Base-by-base conservation (phyloP, 2,888 invertebrate species). In the Allygus modestus region DNA sequence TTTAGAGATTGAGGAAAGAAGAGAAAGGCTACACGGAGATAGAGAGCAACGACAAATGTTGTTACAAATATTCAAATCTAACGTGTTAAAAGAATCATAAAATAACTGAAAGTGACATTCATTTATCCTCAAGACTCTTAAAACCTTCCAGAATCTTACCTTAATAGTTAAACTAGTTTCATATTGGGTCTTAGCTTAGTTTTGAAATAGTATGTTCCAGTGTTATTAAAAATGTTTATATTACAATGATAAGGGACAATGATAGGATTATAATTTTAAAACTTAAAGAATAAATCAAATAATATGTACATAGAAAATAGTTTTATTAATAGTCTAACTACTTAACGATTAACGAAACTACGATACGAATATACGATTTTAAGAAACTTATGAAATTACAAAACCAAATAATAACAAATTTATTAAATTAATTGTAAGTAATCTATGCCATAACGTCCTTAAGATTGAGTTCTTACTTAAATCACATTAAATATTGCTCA, bases 171-270 rank as follows among this genome's bases (percentile, higher is more conserved):
- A 51, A 51, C 7, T 51, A 51, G 51, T 51, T 51, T 51, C 17
- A n/a, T n/a, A 51, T 51, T 51, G 51, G 51, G 51, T 51, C 51
- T 51, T 51, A 11, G 51, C 51, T 51, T 51, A 51, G 51, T 51
- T 51, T 51, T 51, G 51, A 51, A 51, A 51, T 51, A 51, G 51
- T 51, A 51, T 51, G 51, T 51, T 51, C 15, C 51, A 51, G 51
- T 37, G 37, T 51, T 51, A 51, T 51, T 11, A 51, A 51, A 51
- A 11, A 51, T 51, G 51, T 37, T 37, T 37, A 51, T 51, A 51
- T n/a, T 51, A 51, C n/a, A 51, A 51, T 51, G 51, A 51, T 37
- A 37, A 37, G 9, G 37, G 4, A 37, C 9, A 37, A 51, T 51
- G 4, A 37, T 51, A 51, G 51, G 7, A 51, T 51, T 51, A 51